Conservation (phyloP, 2,888 invertebrate genomes). For the Pharmacophagus antenor region DNA sequence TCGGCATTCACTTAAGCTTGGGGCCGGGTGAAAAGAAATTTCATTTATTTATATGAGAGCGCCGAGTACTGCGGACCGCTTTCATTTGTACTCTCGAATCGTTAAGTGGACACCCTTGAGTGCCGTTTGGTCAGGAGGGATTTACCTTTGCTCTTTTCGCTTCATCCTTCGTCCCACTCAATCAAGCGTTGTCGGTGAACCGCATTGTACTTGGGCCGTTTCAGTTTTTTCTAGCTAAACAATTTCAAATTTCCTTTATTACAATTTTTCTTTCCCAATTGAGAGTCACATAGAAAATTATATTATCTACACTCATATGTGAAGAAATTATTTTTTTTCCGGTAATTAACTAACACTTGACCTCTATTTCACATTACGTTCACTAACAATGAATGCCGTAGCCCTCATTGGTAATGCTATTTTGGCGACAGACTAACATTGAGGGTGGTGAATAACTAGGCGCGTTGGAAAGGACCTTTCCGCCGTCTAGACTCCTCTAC, state of each 20-base stretch:
- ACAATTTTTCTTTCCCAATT: too few species aligned
- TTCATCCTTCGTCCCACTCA: conserved; percentile 64
- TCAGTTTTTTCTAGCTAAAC: not conserved
- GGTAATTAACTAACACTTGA: too few species aligned
- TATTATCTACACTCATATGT: too few species aligned
- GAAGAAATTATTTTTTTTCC: too few species aligned
- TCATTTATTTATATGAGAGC: conserved; percentile 67
- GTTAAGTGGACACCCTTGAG: conserved; percentile 76
- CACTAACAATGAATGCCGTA: too few species aligned
- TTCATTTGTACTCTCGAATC: conserved; percentile 57
- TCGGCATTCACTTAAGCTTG: conserved; percentile 38
- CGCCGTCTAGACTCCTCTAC: too few species aligned
- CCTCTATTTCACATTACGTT: too few species aligned
- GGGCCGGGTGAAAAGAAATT: conserved; percentile 54
- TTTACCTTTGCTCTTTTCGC: conserved; percentile 76
- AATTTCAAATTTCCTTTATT: not conserved
- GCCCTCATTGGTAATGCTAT: too few species aligned
- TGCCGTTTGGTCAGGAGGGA: conserved; percentile 76
- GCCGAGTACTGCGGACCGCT: conserved; percentile 48
- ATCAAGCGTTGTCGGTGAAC: conserved; percentile 51
- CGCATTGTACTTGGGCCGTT: conserved; percentile 39
- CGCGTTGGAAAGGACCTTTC: too few species aligned
- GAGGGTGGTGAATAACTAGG: too few species aligned
- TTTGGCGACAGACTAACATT: too few species aligned
- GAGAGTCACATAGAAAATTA: too few species aligned